Evolutionary conservation across 2,888 invertebrate species (phyloP), one percentile per base, ranked within the genome.

Genomic region (Hydroisotoma schaefferi): DNA sequence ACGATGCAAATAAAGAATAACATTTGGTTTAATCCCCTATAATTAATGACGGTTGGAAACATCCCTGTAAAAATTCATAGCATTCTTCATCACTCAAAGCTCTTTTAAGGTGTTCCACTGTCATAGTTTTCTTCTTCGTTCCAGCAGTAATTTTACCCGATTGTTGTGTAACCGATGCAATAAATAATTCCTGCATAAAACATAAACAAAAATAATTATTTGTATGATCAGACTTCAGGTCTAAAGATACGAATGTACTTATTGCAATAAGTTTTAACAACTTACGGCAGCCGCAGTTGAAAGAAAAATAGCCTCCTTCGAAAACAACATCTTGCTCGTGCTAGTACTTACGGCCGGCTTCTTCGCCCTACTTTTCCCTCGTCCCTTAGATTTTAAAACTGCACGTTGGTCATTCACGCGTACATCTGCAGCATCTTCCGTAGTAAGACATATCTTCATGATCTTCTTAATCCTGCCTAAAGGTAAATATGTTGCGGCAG

Each of bases 41-140:
- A 18, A 61, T 51, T 26, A 61, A 3, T 2, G 56, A 57, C 26
- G 61, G 61, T n/a, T 61, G 56, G n/a, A 61, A 61, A 37, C 61
- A 61, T 23, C 66, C 63, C 47, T 63, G 58, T 2, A 66, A 38
- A 44, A 66, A 66, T 8, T 60, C 57, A 54, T 60, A 66, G 1
- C 43, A 47, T 47, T 66, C 66, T 1, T 53, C 44, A 29, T 63
- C 66, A 26, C 58, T 61, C 23, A 66, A 46, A 18, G 61, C 52
- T 12, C 59, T 33, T 18, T 56, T 57, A 18, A 66, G 38, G 59
- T 63, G 63, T n/a, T 63, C 61, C 25, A 63, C 43, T 4, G 61
- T 56, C 48, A 66, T 37, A 1, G 66, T 66, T 28, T 66, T 66
- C 46, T 66, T 66, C 56, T 63, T 63, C 2, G 46, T 44, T 10